A percentile compares a stretch with the other conserved stretches of the same genome.
Conservation (phyloP, 2,888 invertebrate genomes). For the Romanomermis culicivorax region DNA sequence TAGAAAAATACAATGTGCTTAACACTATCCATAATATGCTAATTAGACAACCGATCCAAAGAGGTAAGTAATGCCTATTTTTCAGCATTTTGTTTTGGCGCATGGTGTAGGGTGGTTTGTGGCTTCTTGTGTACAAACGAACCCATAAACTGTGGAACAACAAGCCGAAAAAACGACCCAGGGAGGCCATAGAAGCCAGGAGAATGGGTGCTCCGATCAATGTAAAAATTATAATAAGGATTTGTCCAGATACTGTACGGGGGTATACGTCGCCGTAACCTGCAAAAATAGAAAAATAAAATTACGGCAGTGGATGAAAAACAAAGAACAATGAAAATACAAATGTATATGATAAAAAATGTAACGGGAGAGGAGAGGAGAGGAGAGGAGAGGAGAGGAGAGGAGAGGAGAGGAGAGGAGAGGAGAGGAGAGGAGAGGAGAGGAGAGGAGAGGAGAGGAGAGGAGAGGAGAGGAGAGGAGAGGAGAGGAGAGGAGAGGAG, state of each 20-base stretch:
- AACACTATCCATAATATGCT: neutral
- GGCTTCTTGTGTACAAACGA: neutral
- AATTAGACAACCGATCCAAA: neutral
- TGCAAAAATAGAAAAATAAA: too few relatives aligned
- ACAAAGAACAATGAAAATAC: too few relatives aligned
- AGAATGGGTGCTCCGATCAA: neutral
- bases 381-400: too few relatives aligned
- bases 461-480: too few relatives aligned
- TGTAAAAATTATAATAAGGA: neutral
- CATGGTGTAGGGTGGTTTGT: neutral
- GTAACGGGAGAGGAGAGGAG: too few relatives aligned
- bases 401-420: too few relatives aligned
- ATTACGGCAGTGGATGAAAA: too few relatives aligned
- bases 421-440: too few relatives aligned
- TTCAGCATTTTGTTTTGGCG: neutral
- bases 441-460: too few relatives aligned
- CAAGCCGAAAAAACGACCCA: neutral
- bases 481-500: too few relatives aligned
- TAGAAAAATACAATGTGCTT: neutral
- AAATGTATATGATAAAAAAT: too few relatives aligned
- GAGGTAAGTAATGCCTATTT: neutral
- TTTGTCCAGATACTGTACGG: neutral
- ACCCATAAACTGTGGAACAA: neutral
- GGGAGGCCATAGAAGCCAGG: neutral
- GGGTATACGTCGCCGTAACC: conserved; percentile 6